Evolutionary conservation across 2,797 vertebrate species (phyloP).

Genomic region (Melanotaenia maccullochi): DNA sequence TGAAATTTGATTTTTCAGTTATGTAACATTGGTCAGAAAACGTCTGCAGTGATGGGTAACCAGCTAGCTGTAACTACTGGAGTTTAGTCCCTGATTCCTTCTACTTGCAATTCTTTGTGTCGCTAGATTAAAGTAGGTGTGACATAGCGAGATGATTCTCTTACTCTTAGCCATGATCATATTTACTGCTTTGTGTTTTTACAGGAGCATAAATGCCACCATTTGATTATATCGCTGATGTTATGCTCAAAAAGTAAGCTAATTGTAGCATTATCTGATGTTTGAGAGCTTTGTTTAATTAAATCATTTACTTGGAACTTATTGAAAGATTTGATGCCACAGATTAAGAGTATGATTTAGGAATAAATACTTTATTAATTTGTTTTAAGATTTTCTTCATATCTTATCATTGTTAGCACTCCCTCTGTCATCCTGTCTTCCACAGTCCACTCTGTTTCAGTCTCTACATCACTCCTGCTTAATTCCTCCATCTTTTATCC

Average conservation of each 20-base stretch:
- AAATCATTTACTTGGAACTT: neutral
- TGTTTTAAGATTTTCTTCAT: conserved; percentile 47
- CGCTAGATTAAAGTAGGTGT: too few relatives aligned
- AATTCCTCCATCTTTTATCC: conserved; percentile 49
- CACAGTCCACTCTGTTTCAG: conserved; percentile 32
- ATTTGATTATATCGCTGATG: neutral
- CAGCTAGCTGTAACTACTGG: neutral
- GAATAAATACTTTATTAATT: conserved; percentile 53
- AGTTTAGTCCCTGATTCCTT: neutral
- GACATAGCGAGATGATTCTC: neutral
- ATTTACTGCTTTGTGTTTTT: neutral
- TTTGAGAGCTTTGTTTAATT: conserved; percentile 5
- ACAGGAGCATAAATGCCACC: neutral
- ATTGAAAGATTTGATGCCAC: conserved; percentile 22
- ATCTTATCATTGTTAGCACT: conserved; percentile 46
- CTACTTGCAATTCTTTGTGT: neutral
- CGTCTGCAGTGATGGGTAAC: neutral
- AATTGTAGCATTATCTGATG: conserved; percentile 1
- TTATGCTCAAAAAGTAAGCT: neutral
- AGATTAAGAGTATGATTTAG: conserved; percentile 23
- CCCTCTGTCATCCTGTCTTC: conserved; percentile 21
- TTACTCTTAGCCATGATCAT: neutral
- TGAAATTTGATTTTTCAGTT: neutral
- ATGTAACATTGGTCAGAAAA: neutral
- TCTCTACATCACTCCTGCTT: conserved; percentile 53